Evolutionary conservation across 2,113 vertebrate species (phyloP).

Genomic region (Tautogolabrus adspersus): DNA sequence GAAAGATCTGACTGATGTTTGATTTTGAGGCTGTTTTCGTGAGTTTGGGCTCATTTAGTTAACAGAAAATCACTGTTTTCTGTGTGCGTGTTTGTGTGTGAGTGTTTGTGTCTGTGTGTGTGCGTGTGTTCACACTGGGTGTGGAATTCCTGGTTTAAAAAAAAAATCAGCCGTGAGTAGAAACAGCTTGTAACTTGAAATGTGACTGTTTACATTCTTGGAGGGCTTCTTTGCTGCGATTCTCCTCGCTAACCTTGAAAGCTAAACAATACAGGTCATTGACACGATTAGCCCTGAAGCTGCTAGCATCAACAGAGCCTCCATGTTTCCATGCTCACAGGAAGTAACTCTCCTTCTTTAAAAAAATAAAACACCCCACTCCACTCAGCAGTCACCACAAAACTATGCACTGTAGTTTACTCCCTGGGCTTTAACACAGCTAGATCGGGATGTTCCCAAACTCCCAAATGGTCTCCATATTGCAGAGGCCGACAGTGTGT

Average conservation of each 20-base stretch:
- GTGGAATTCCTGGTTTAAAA: conserved; percentile 55
- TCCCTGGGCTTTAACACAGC: conserved; percentile 61
- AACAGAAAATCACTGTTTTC: conserved; percentile 44
- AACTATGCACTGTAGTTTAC: conserved; percentile 69
- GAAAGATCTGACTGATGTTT: conserved; percentile 19
- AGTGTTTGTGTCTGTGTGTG: not conserved
- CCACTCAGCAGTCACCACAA: conserved; percentile 56
- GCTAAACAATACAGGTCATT: conserved; percentile 77
- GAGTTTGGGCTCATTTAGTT: conserved; percentile 12
- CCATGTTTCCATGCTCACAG: conserved; percentile 63
- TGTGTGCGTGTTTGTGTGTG: conserved; percentile 28
- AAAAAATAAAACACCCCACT: conserved; percentile 28
- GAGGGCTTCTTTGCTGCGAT: conserved; percentile 61
- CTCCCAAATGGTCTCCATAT: conserved; percentile 73
- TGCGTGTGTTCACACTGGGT: conserved; percentile 40
- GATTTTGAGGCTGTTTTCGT: conserved; percentile 18
- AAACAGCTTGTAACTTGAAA: conserved; percentile 63
- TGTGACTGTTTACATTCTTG: conserved; percentile 74
- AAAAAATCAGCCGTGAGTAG: conserved; percentile 37
- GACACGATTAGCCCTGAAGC: conserved; percentile 72
- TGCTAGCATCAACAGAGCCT: conserved; percentile 61
- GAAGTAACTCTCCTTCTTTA: conserved; percentile 51
- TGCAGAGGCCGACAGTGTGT: conserved; percentile 46
- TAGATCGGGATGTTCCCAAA: conserved; percentile 68
- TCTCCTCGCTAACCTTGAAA: conserved; percentile 70